phyloP scores from a whole-genome alignment of 1,140 invertebrate genomes.

The Drosophila prosaltans region DNA sequence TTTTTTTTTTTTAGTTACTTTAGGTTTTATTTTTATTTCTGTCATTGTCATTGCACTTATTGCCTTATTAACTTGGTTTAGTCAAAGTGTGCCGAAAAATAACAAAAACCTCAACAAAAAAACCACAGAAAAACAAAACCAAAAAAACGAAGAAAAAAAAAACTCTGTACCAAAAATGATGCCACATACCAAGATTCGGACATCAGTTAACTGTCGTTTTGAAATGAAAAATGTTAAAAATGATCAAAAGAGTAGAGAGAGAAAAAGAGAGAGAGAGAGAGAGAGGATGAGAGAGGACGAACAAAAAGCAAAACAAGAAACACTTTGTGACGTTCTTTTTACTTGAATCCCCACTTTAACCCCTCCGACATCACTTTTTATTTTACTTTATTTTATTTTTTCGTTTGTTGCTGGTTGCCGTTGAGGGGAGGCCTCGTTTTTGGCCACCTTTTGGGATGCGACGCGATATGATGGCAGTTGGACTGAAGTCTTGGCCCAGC shows the following conservation, averaged over 20 bases:
- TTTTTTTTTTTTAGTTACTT: slow-evolving; percentile 41
- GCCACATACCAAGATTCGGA: slow-evolving; percentile 63
- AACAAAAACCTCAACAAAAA: slow-evolving; percentile 48
- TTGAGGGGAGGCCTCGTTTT: slow-evolving; percentile 26
- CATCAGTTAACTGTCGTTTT: slow-evolving; percentile 77
- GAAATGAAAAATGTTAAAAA: slow-evolving; percentile 77
- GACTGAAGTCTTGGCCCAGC: slow-evolving; percentile 67
- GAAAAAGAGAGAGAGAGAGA: slow-evolving; percentile 24
- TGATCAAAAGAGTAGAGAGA: slow-evolving; percentile 24
- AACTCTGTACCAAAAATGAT: slow-evolving; percentile 48
- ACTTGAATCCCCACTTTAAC: slow-evolving; percentile 42
- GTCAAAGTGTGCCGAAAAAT: slow-evolving; percentile 43
- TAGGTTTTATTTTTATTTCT: slow-evolving; percentile 40
- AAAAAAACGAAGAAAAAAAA: slow-evolving; percentile 27
- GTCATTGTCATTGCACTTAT: slow-evolving; percentile 56
- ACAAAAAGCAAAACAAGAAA: slow-evolving; percentile 41
- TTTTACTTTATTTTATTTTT: slow-evolving; percentile 22
- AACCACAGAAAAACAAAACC: slow-evolving; percentile 14
- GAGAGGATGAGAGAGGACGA: slow-evolving; percentile 20
- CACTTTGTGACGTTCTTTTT: slow-evolving; percentile 74
- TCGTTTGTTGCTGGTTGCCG: slow-evolving; percentile 3
- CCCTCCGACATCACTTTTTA: slow-evolving; percentile 40
- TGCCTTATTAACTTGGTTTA: slow-evolving; percentile 46
- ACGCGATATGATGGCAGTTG: slow-evolving; percentile 11
- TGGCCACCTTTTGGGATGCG: slow-evolving; percentile 40